Conservation (phyloP, 2,113 vertebrate genomes). For the Bufo gargarizans region DNA sequence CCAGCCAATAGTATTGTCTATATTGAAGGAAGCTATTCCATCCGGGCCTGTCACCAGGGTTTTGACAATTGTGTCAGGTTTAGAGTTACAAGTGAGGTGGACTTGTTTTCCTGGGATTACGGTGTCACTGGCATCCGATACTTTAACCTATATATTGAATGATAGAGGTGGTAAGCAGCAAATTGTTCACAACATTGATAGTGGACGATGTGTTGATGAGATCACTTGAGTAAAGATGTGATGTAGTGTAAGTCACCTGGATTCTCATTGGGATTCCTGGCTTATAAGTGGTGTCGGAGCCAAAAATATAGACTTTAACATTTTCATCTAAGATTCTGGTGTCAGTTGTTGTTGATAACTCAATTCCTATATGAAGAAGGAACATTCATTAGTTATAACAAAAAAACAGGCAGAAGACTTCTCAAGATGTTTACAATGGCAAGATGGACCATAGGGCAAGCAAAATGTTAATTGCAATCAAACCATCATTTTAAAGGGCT, state of each 20-base stretch:
- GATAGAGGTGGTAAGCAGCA: background rate
- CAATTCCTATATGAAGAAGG: conserved; percentile 59
- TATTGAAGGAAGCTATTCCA: conserved; percentile 60
- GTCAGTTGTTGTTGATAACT: conserved; percentile 59
- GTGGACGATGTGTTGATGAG: background rate
- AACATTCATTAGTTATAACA: background rate
- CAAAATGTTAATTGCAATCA: too few species aligned
- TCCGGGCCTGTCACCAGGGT: conserved; percentile 57
- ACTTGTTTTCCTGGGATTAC: conserved; percentile 60
- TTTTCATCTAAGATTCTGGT: conserved; percentile 62
- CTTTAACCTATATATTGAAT: conserved; percentile 59
- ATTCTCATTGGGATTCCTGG: conserved; percentile 66
- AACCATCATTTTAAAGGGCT: background rate
- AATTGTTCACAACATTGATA: background rate
- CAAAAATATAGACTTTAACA: conserved; percentile 59
- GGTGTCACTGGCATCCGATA: conserved; percentile 57
- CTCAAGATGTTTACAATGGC: too few species aligned
- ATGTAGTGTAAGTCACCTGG: conserved; percentile 55
- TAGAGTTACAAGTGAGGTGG: conserved; percentile 59
- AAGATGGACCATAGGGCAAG: background rate
- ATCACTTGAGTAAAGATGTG: background rate
- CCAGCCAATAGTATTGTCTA: conserved; percentile 62
- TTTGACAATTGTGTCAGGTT: conserved; percentile 50
- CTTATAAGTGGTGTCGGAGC: conserved; percentile 62
- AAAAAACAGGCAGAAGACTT: background rate